phyloP scores from a whole-genome alignment of 2,888 invertebrate genomes.

The Eudemis profundana region DNA sequence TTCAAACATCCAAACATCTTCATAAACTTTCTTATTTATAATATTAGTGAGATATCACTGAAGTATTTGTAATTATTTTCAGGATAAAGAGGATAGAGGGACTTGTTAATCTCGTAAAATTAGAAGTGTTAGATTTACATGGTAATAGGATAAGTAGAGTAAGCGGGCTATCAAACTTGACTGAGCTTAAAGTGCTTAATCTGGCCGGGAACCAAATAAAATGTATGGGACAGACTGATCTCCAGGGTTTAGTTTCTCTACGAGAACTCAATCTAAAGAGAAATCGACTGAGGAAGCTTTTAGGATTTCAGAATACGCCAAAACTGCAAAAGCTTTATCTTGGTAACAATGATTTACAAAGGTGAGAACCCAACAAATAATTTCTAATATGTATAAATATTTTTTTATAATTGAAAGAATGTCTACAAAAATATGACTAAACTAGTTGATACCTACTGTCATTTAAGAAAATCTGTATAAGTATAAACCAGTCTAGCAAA shows the following conservation, averaged over 20 bases:
- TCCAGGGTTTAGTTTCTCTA: constrained; percentile 90
- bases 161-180: constrained; percentile 88
- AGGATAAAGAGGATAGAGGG: constrained; percentile 93
- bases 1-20: too few species aligned
- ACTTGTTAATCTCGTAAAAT: constrained; percentile 88
- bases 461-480: too few species aligned
- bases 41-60: background rate
- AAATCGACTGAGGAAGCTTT: constrained; percentile 91
- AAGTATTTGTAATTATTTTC: constrained; percentile 55
- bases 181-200: constrained; percentile 95
- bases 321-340: constrained; percentile 92
- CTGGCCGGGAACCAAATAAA: constrained; percentile 96
- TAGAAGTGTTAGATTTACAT: constrained; percentile 97
- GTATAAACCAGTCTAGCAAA: too few species aligned
- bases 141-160: constrained; percentile 94
- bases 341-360: constrained; percentile 91
- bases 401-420: too few species aligned
- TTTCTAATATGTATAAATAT: too few species aligned
- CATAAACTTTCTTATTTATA: background rate
- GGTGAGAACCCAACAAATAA: too few species aligned
- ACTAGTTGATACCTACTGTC: too few species aligned
- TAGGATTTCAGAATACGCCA: constrained; percentile 92
- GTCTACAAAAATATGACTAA: too few species aligned
- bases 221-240: constrained; percentile 90
- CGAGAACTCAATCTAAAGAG: constrained; percentile 95